Percentiles rank a stretch among this genome's conserved stretches.
phyloP scores from a whole-genome alignment of 2,797 vertebrate genomes.

The Thripadectes ignobilis region DNA sequence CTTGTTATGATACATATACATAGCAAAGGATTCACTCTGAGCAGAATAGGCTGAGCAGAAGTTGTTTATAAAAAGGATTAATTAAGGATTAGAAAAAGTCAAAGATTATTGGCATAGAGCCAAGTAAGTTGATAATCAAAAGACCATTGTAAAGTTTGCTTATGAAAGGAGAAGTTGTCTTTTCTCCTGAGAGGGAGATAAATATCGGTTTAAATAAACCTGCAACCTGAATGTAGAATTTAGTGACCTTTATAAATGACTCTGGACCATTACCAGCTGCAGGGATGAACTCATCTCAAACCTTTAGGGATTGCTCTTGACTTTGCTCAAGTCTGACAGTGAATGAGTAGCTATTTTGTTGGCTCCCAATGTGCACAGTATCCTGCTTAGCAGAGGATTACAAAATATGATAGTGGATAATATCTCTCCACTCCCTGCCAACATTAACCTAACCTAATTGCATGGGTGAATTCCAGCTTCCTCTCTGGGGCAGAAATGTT shows the following conservation, averaged over 20 bases:
- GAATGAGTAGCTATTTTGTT: not conserved
- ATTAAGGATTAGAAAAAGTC: slow-evolving; percentile 27
- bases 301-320: not conserved
- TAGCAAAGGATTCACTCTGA: not conserved
- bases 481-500: not conserved
- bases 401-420: not conserved
- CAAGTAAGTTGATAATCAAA: not conserved
- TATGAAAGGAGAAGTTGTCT: not conserved
- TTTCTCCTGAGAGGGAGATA: slow-evolving; percentile 6
- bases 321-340: not conserved
- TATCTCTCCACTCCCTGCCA: not conserved
- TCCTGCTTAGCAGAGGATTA: slow-evolving; percentile 38
- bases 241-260: not conserved
- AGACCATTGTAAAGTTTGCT: slow-evolving; percentile 6
- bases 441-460: not conserved
- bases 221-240: not conserved
- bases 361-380: not conserved
- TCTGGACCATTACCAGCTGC: not conserved
- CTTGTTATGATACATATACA: not conserved
- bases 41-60: not conserved
- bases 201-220: not conserved
- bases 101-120: not conserved
- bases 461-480: slow-evolving; percentile 25
- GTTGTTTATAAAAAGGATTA: slow-evolving; percentile 35
- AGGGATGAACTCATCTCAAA: not conserved